phyloP scores from a whole-genome alignment of 1,140 invertebrate genomes.

The Atta texana region DNA sequence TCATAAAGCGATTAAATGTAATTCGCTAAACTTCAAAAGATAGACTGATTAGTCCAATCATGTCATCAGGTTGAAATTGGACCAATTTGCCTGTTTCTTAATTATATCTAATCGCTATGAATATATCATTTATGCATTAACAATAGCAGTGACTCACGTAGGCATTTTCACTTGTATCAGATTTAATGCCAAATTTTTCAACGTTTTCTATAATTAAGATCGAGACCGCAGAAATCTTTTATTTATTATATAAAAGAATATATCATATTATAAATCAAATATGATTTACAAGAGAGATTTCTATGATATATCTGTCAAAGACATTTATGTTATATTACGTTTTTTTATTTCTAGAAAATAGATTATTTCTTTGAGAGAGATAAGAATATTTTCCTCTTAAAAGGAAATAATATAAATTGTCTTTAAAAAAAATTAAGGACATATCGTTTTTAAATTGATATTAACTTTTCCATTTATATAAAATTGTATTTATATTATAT shows the following conservation, averaged over 20 bases:
- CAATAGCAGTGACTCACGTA: no score
- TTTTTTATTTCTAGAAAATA: background rate
- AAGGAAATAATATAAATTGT: background rate
- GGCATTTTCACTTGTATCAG: no score
- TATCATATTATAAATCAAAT: background rate
- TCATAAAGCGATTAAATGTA: no score
- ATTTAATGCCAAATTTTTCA: background rate
- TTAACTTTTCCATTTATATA: conserved; percentile 2
- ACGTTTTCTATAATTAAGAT: background rate
- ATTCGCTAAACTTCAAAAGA: no score
- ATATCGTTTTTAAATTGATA: background rate
- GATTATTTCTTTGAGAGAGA: background rate
- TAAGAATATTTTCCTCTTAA: background rate
- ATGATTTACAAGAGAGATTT: background rate
- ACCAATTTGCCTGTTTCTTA: no score
- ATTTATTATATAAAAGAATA: background rate
- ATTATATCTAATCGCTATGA: no score
- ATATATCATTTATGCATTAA: no score
- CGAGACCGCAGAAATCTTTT: background rate
- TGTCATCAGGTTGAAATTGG: no score
- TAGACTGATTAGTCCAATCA: no score
- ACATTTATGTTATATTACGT: background rate
- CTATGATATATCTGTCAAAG: background rate
- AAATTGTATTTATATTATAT: background rate
- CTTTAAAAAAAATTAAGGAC: background rate